Base-by-base conservation (phyloP, 1,140 invertebrate species). In the Euura lappo region DNA sequence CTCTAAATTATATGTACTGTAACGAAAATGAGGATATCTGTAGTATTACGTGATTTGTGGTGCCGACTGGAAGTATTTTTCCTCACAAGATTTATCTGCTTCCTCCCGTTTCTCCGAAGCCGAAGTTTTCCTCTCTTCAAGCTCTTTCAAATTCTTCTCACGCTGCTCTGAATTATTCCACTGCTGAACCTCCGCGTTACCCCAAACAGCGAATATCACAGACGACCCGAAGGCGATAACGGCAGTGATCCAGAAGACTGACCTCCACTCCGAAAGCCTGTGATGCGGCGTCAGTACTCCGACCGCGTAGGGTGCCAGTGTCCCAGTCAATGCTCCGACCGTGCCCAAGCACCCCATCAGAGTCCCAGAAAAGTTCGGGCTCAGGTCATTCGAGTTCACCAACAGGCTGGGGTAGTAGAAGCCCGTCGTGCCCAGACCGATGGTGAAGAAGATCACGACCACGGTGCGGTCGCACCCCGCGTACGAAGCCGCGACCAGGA, bases 281-380 rank as follows among this genome's bases (percentile, higher is more conserved):
- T 45, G 78, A 45, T 43, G 79, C 42, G 90, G 90, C 71, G 93
- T 94, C 75, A 96, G 87, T 10, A 92, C 86, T 71, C 94, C 94
- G 46, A 94, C 92, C 13, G 95, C 84, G 80, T 91, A 92, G 0
- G 95, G 95, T 44, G 90, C 91, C 65, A 93, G 87, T 76, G 93
- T 93, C 68, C 93, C 92, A 46, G 93, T 89, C 51, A 95, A 80
- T 0, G 93, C 92, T 2, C 93, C 93, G 71, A 93, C 87, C 0
- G 93, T 93, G 78, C 94, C 94, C 1, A 93, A 91, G 8, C 95
- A 89, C 2, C 93, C 94, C 93, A 94, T 94, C 64, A 94, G 85
- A 0, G 91, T 92, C 75, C 92, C 93, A 13, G 93, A 91, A 84
- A 90, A 94, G 74, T 93, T 92, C 60, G 92, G 91, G 76, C 93